These are phyloP conservation scores for Patiria pectinifera DNA, from an alignment of 53 echinoderm and acorn worm genomes.

Conservation along the genomic window DNA sequence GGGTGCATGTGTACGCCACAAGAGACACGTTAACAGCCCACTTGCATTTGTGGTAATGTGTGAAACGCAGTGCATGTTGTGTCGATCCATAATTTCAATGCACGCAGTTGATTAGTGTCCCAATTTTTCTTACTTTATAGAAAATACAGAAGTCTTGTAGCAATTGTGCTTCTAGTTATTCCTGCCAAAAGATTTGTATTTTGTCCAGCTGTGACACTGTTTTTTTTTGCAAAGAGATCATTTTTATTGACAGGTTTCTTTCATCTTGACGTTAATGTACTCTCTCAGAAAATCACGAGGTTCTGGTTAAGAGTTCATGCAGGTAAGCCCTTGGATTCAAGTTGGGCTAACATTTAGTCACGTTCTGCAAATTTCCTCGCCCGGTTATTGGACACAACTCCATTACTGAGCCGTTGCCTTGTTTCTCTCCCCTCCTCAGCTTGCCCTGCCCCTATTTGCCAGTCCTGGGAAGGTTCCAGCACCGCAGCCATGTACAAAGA, in stretches of 20 bases:
- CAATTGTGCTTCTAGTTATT: no score
- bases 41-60: neutral
- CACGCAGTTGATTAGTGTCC: neutral
- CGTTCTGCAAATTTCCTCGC: neutral
- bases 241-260: no score
- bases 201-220: no score
- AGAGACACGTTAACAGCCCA: neutral
- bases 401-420: neutral
- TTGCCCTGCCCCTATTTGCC: slow-evolving; percentile 70
- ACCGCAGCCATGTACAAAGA: slow-evolving; percentile 86
- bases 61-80: neutral
- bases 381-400: neutral
- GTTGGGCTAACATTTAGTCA: neutral
- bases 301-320: no score
- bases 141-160: neutral
- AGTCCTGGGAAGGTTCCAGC: slow-evolving; percentile 71
- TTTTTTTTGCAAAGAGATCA: no score
- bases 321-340: neutral
- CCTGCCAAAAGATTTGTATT: no score
- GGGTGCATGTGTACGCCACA: neutral
- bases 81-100: neutral
- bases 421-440: slow-evolving; percentile 24
- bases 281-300: no score
- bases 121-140: neutral
- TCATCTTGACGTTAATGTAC: no score